Conservation (phyloP, 2,888 invertebrate species). For the Philaethria dido region DNA sequence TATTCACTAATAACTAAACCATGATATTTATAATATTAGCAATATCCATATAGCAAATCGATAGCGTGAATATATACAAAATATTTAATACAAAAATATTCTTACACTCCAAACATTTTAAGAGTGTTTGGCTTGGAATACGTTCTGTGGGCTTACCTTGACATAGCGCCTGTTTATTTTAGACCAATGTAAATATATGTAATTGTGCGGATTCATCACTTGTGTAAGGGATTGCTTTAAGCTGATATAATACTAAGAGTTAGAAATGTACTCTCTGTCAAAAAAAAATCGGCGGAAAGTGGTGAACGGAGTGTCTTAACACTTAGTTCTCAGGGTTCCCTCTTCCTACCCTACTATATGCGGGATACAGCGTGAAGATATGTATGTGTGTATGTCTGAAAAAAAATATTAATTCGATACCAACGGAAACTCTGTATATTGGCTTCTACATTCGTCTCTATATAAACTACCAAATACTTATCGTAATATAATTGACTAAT, state of each 20-base stretch:
- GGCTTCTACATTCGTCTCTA: too few relatives aligned
- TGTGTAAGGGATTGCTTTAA: background rate
- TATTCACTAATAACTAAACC: background rate
- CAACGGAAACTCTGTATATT: too few relatives aligned
- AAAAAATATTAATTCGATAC: too few relatives aligned
- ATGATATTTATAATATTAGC: background rate
- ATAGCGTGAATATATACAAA: background rate
- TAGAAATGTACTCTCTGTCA: background rate
- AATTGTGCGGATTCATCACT: background rate
- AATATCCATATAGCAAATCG: background rate
- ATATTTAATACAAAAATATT: slow-evolving; percentile 6
- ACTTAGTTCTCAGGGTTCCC: too few relatives aligned
- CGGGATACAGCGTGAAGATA: too few relatives aligned
- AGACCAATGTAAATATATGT: slow-evolving; percentile 12
- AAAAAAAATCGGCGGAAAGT: too few relatives aligned
- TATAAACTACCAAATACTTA: too few relatives aligned
- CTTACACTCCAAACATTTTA: background rate
- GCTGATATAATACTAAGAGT: background rate
- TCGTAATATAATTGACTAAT: too few relatives aligned
- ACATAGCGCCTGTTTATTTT: background rate
- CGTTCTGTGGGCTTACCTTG: slow-evolving; percentile 1
- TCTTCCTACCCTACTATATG: too few relatives aligned
- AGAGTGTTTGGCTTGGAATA: background rate
- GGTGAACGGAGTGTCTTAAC: too few relatives aligned
- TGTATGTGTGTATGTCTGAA: too few relatives aligned